These are phyloP conservation scores for Zhuqinia jingwanae DNA, from an alignment of 2,888 invertebrate species.

Conservation along the genomic window DNA sequence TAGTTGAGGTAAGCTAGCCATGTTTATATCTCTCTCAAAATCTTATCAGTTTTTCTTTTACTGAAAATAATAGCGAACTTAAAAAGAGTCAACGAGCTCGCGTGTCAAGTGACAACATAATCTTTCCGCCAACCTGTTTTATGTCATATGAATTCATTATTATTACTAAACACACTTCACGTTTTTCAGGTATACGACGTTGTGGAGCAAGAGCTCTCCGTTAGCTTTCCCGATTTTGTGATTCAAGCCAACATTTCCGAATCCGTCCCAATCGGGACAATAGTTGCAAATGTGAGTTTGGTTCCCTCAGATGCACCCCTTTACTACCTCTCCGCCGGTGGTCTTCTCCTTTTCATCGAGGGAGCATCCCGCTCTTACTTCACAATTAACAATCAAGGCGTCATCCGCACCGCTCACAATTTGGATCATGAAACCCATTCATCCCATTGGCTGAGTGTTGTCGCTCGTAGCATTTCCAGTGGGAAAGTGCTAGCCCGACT, in stretches of 20 bases:
- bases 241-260: conserved; percentile 89
- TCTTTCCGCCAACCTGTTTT: too few relatives aligned
- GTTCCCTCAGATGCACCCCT: conserved; percentile 47
- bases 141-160: too few relatives aligned
- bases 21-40: too few relatives aligned
- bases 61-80: too few relatives aligned
- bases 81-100: too few relatives aligned
- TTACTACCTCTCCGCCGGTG: conserved; percentile 49
- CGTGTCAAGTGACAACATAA: too few relatives aligned
- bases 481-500: conserved; percentile 92
- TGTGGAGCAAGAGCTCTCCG: conserved; percentile 94
- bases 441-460: conserved; percentile 95
- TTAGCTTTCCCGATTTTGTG: conserved; percentile 91
- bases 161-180: neutral
- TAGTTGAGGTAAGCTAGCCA: conserved; percentile 86
- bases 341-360: conserved; percentile 79
- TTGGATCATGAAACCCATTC: conserved; percentile 93
- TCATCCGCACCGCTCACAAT: conserved; percentile 90
- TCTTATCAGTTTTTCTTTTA: too few relatives aligned
- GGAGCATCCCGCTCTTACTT: conserved; percentile 84
- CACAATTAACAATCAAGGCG: conserved; percentile 93
- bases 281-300: conserved; percentile 87
- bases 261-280: conserved; percentile 89
- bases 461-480: conserved; percentile 95
- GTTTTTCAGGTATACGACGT: conserved; percentile 86